These are phyloP conservation scores for Campopleginae sp. DNA, from an alignment of 2,888 invertebrate genomes.

Conservation along the genomic window DNA sequence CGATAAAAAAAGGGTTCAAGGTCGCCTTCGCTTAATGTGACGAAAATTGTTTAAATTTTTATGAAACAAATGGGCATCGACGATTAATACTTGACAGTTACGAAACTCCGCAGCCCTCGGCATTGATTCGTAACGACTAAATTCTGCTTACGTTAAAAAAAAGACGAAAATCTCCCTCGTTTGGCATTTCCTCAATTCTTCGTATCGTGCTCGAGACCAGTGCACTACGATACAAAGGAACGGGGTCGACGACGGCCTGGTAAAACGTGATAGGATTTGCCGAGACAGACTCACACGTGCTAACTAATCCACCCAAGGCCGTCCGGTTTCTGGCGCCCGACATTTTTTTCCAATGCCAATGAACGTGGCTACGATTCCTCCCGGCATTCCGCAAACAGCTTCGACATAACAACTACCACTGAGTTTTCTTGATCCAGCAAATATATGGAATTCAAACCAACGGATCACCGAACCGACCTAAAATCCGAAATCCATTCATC, in stretches of 20 bases:
- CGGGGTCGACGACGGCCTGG: slow-evolving; percentile 38
- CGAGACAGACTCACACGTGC: slow-evolving; percentile 58
- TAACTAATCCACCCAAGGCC: slow-evolving; percentile 66
- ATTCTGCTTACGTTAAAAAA: not conserved
- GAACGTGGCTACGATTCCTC: not conserved
- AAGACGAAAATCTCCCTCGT: not conserved
- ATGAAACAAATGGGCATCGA: not conserved
- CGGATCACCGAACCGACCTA: not conserved
- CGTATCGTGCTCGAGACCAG: not conserved
- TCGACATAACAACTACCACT: not conserved
- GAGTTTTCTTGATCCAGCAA: not conserved
- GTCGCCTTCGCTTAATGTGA: not conserved
- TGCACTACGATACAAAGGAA: slow-evolving; percentile 8
- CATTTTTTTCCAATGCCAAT: slow-evolving; percentile 46
- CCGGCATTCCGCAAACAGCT: not conserved
- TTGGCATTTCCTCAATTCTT: slow-evolving; percentile 17
- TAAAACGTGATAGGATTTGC: slow-evolving; percentile 65
- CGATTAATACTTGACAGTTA: not conserved
- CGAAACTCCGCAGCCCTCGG: not conserved
- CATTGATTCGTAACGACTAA: not conserved
- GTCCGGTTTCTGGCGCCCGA: slow-evolving; percentile 62
- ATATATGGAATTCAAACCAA: not conserved
- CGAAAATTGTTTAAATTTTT: not conserved
- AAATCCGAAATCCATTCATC: not conserved
- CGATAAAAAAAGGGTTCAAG: not conserved